Evolutionary conservation across 2,113 vertebrate species (phyloP), one percentile per base, ranked within the genome.

Genomic region (Etheostoma cragini): DNA sequence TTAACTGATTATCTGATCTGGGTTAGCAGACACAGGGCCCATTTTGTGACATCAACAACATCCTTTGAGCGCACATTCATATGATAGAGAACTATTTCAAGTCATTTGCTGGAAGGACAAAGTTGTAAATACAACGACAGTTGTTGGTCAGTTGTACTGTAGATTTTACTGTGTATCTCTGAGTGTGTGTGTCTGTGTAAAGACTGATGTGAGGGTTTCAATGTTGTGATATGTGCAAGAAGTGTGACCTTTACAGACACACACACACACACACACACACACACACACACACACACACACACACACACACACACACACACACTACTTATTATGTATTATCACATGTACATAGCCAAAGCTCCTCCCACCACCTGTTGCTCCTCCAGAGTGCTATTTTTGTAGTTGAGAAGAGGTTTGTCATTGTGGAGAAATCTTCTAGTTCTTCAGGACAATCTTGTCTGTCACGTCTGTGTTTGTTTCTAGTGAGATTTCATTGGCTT

Each of bases 301-400:
- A 56, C 52, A 17, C 50, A 52, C 62, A 61, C 49, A 30, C 6
- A 42, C 35, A 42, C 17, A 14, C 30, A 38, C 66, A 54, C 66
- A 16, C 3, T 66, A 21, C 58, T 46, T 76, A 35, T 53, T 65
- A 79, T 80, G 79, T 76, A 70, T 83, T 74, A 58, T 80, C 63
- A 74, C 73, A 46, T 52, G 73, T 58, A 53, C 47, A 61, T 14
- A 7, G 52, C 65, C 65, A 53, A 15, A 49, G 61, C 54, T 69
- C 82, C 56, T 26, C 64, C 65, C 75, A 49, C 64, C 88, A 93
- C 88, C 88, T 92, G 92, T 87, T 83, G 77, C 69, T 84, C 30
- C 42, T 74, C 63, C 81, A 74, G 10, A 24, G 71, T 14, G 82
- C 86, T 94, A 91, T 94, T 92, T 91, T 76, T 81, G 62, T n/a